A percentile compares a stretch with the other conserved stretches of the same genome.
Evolutionary conservation across 2,888 invertebrate genomes (phyloP).

Genomic region (Latheticus oryzae): DNA sequence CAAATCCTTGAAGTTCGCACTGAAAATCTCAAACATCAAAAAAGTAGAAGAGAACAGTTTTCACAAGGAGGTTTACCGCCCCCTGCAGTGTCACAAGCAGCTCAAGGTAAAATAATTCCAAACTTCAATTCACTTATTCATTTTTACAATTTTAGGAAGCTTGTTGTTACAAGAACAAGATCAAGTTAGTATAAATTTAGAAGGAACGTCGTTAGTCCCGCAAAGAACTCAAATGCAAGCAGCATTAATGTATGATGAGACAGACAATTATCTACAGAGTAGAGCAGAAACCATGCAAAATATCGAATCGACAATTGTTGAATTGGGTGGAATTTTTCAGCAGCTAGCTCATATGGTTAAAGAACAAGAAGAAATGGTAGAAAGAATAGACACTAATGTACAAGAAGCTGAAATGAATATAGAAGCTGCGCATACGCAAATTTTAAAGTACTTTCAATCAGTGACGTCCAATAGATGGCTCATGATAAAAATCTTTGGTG

Average conservation of each 20-base stretch:
- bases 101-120: conserved; percentile 59
- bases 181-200: conserved; percentile 89
- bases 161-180: conserved; percentile 70
- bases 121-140: too few species aligned
- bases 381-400: conserved; percentile 96
- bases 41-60: conserved; percentile 92
- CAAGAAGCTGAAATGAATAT: conserved; percentile 96
- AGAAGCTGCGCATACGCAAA: conserved; percentile 96
- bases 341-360: conserved; percentile 97
- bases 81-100: conserved; percentile 68
- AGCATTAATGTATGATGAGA: conserved; percentile 83
- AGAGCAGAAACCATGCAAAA: conserved; percentile 99
- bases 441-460: conserved; percentile 96
- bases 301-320: conserved; percentile 98
- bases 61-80: conserved; percentile 77
- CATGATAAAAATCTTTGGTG: conserved; percentile 99
- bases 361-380: conserved; percentile 98
- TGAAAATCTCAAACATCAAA: conserved; percentile 97
- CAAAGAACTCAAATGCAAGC: conserved; percentile 72
- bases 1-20: conserved; percentile 97
- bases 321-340: conserved; percentile 98
- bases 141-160: conserved; percentile 62
- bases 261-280: conserved; percentile 90
- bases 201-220: conserved; percentile 67
- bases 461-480: conserved; percentile 98